Evolutionary conservation across 1,140 invertebrate species (phyloP), one percentile per base, ranked within the genome.

Genomic region (Heliconius melpomene): DNA sequence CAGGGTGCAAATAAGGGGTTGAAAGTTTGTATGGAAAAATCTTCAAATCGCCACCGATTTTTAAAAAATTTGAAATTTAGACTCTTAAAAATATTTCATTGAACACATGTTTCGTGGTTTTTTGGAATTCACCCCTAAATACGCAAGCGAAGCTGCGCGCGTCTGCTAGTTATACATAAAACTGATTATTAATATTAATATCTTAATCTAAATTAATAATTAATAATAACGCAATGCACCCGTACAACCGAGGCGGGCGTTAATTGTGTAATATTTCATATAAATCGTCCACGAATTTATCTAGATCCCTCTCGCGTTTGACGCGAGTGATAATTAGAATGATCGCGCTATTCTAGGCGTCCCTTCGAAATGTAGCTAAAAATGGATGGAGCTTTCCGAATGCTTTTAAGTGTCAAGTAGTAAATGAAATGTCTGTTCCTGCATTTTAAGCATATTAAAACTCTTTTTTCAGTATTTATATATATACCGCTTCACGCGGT

Each of bases 371-470:
- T 72, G 71, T 36, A 72, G 71, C 71, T 72, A 72, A 72, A 72
- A 36, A 72, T 72, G 71, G 71, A 72, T 36, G 3, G 20, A 38
- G 29, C n/a, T 72, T 72, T 72, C 36, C 18, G 8, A 32, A 32
- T 72, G n/a, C 71, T 16, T 9, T 79, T 70, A 38, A 72, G 75
- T 79, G 66, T 50, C 66, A 50, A 79, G 40, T 46, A 74, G 23
- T 66, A 29, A 66, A 66, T 66, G 60, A 26, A 66, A 66, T 66
- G 60, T 23, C 70, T 72, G 7, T 72, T 72, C 71, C 36, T 9
- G 26, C 1, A 16, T 66, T 66, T 29, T 66, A 13, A 29, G 0
- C 26, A 26, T 40, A 20, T 36, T 36, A 9, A 20, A 72, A 29
- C 23, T 13, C 23, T 29, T 66, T 66, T 32, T 0, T 32, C 32